These are phyloP conservation scores for Drosophila suzukii DNA, from an alignment of 1,140 invertebrate genomes.

Conservation along the genomic window DNA sequence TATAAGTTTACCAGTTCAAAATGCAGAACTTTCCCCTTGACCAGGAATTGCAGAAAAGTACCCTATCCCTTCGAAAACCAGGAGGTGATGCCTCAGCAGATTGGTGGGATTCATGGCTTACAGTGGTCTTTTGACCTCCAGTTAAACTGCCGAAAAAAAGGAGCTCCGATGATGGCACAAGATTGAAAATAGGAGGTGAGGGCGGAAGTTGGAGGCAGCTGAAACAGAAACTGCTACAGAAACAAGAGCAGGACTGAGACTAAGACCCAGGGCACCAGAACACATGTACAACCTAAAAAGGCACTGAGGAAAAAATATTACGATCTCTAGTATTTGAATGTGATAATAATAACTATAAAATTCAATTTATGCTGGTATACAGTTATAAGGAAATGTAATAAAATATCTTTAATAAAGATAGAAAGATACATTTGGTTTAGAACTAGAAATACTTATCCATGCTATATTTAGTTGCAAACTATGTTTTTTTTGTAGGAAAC, in stretches of 20 bases:
- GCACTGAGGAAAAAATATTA: slow-evolving; percentile 4
- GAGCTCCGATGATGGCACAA: slow-evolving; percentile 17
- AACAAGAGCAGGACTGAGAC: slow-evolving; percentile 4
- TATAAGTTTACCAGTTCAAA: too few species aligned
- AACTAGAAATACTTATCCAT: too few species aligned
- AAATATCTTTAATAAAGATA: too few species aligned
- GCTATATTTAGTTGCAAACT: too few species aligned
- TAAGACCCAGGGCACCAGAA: slow-evolving; percentile 24
- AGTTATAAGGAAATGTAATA: too few species aligned
- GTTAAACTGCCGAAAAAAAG: slow-evolving; percentile 66
- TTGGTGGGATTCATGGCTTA: slow-evolving; percentile 45
- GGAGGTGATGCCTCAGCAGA: slow-evolving; percentile 45
- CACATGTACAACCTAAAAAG: slow-evolving; percentile 49
- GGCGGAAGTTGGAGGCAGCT: background rate
- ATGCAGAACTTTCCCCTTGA: background rate
- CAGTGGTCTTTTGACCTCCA: slow-evolving; percentile 69
- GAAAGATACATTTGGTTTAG: too few species aligned
- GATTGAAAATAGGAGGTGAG: slow-evolving; percentile 3
- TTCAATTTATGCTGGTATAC: too few species aligned
- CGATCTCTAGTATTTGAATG: too few species aligned
- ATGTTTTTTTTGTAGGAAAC: too few species aligned
- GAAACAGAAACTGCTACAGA: slow-evolving; percentile 20
- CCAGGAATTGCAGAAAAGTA: too few species aligned
- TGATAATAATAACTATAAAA: too few species aligned
- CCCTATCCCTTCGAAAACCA: slow-evolving; percentile 8